Evolutionary conservation across 2,113 vertebrate species (phyloP).

Genomic region (Dascyllus trimaculatus): DNA sequence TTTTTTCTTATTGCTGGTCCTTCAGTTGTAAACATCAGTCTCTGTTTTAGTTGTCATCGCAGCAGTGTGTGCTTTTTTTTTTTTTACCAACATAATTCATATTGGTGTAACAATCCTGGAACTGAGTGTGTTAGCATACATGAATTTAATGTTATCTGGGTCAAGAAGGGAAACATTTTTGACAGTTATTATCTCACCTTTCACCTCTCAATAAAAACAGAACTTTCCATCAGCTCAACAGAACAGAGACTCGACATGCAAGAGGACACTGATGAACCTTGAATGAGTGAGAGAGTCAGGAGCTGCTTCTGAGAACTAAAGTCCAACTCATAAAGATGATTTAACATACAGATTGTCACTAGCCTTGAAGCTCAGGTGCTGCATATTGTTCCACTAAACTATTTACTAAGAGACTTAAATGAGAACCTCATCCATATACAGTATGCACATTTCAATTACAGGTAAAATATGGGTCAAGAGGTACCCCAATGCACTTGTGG

Average conservation of each 20-base stretch:
- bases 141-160: background rate
- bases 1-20: conserved; percentile 18
- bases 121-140: background rate
- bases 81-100: background rate
- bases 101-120: background rate
- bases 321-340: conserved; percentile 41
- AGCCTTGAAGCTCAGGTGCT: conserved; percentile 30
- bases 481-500: conserved; percentile 18
- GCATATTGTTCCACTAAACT: conserved; percentile 5
- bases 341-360: conserved; percentile 36
- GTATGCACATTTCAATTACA: conserved; percentile 48
- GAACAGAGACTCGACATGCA: conserved; percentile 2
- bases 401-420: conserved; percentile 34
- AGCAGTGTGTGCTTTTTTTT: background rate
- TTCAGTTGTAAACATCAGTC: conserved; percentile 34
- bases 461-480: conserved; percentile 36
- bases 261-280: conserved; percentile 11
- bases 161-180: conserved; percentile 3
- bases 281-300: conserved; percentile 11
- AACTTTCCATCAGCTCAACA: conserved; percentile 13
- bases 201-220: background rate
- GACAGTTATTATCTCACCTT: background rate
- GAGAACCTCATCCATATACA: conserved; percentile 72
- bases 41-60: conserved; percentile 2
- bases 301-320: conserved; percentile 60